Evolutionary conservation across 2,888 invertebrate species (phyloP), one percentile per base, ranked within the genome.

Genomic region (Lasioglossum leucozonium): DNA sequence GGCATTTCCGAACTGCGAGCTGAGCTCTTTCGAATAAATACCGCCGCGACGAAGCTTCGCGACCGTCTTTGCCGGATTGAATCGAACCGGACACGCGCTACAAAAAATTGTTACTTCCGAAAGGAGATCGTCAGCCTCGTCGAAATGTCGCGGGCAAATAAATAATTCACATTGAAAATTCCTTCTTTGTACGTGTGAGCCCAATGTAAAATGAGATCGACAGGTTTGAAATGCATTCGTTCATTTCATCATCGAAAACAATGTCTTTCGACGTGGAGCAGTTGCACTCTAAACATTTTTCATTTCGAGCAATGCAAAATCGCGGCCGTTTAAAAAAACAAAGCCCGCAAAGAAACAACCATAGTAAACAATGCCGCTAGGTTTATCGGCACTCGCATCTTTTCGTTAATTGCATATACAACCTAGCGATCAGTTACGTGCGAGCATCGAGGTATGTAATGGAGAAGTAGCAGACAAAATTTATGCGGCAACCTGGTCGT

Each of bases 1-100:
- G 81, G 80, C 86, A 77, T 67, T 74, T 83, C 62, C 16, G 22
- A n/a, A 34, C 18, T 34, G 16, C 18, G 75, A n/a, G 18, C 34
- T 34, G 34, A 26, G 58, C 30, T 62, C 58, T 30, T 62, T 0
- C 16, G 65, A 34, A 34, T 65, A 18, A n/a, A 34, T 22, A 18
- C 18, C 8, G 65, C 34, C 18, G 4, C 16, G 2, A 13, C 18
- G 6, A 34, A 34, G 5, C 30, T 18, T 18, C 62, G 4, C 30
- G 2, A 30, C 13, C 16, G 13, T 16, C 26, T 26, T 30, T 5
- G 34, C 30, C 16, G 16, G 30, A 62, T 51, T 51, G 0, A 22
- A 51, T 22, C 22, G 2, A 22, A 22, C 22, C 26, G 11, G 13
- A n/a, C 11, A 10, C 47, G n/a, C n/a, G n/a, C n/a, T n/a, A n/a